Percentiles rank a stretch among this genome's conserved stretches.
Evolutionary conservation across 2,113 vertebrate species (phyloP).

Genomic region (Chrysochloris asiatica): DNA sequence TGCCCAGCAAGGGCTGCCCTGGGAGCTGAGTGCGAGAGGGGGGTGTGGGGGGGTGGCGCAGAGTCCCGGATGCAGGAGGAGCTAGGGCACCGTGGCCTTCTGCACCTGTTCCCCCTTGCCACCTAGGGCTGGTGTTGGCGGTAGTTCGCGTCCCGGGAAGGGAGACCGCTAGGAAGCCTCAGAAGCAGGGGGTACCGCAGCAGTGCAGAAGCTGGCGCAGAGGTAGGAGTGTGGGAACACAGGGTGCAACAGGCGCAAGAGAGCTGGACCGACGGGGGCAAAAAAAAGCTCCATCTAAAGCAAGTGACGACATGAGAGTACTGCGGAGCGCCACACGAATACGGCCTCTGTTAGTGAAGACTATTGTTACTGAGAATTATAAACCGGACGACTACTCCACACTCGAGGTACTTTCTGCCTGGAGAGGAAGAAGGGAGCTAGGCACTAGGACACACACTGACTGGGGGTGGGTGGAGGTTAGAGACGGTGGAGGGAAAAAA

Average conservation of each 20-base stretch:
- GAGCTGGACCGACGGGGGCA: neutral
- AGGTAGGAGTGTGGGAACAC: conserved; percentile 32
- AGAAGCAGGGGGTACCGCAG: neutral
- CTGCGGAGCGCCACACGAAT: neutral
- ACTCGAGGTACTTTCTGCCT: neutral
- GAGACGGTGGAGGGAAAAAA: neutral
- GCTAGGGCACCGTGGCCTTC: neutral
- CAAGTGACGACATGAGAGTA: neutral
- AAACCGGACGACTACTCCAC: neutral
- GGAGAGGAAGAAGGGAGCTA: neutral
- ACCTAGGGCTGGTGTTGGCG: no score
- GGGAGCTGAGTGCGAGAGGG: rapidly evolving
- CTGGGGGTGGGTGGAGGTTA: neutral
- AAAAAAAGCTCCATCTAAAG: neutral
- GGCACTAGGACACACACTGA: neutral
- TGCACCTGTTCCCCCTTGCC: neutral
- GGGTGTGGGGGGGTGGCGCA: no score
- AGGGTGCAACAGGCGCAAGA: neutral
- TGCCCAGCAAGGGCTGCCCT: neutral
- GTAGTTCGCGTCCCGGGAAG: neutral
- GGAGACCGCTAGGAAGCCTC: neutral
- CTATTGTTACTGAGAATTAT: neutral
- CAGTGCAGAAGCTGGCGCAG: neutral
- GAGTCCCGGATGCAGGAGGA: neutral
- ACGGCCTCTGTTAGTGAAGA: neutral